Evolutionary conservation across 2,797 vertebrate genomes (phyloP).

Genomic region (Leuciscus waleckii): DNA sequence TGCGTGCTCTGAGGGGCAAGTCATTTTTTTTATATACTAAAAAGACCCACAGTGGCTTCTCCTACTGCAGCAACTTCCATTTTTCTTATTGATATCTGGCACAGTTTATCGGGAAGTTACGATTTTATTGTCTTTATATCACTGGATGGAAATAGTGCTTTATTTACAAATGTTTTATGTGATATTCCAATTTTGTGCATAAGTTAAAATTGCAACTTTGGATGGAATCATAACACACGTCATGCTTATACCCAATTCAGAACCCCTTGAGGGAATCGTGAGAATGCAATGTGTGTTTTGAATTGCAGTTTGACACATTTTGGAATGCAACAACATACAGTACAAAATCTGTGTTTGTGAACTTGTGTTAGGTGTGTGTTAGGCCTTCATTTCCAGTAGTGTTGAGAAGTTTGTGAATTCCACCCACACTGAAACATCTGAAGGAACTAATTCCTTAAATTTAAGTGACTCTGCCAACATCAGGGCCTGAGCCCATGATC

Average conservation of each 20-base stretch:
- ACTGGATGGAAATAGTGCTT: neutral
- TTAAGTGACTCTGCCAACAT: slow-evolving; percentile 3
- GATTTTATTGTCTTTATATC: neutral
- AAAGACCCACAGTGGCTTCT: neutral
- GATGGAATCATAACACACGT: neutral
- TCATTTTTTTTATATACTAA: neutral
- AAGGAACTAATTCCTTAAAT: neutral
- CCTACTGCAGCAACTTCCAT: neutral
- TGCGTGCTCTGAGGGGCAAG: neutral
- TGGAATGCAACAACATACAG: neutral
- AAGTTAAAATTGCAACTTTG: neutral
- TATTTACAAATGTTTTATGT: neutral
- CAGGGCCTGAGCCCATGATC: neutral
- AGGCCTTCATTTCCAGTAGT: too few relatives aligned
- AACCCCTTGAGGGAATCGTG: neutral
- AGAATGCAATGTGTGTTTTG: neutral
- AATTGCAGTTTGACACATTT: neutral
- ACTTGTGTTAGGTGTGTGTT: neutral
- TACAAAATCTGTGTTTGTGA: neutral
- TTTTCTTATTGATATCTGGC: too few relatives aligned
- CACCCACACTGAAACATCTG: neutral
- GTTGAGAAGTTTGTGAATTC: neutral
- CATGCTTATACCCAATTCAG: neutral
- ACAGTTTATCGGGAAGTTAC: too few relatives aligned
- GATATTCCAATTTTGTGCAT: too few relatives aligned